A percentile compares a stretch with the other conserved stretches of the same genome.
These are phyloP conservation scores for Seriola dumerili DNA, from an alignment of 2,113 vertebrate species.

Conservation along the genomic window DNA sequence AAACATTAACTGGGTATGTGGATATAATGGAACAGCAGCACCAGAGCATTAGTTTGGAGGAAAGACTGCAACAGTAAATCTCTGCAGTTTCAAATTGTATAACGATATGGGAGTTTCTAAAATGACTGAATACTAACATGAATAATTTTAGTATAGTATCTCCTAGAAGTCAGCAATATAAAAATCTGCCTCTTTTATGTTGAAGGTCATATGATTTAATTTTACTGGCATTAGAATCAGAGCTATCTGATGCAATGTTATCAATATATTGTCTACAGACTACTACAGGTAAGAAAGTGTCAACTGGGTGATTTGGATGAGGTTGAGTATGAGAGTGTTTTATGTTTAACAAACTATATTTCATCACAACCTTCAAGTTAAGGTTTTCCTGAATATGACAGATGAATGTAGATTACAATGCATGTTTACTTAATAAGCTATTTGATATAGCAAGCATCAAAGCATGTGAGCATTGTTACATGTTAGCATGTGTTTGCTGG, in stretches of 20 bases:
- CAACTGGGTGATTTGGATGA: neutral
- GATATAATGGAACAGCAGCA: neutral
- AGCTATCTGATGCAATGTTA: neutral
- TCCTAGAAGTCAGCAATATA: neutral
- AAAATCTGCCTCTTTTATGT: neutral
- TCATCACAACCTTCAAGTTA: neutral
- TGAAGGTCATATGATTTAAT: neutral
- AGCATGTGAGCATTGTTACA: neutral
- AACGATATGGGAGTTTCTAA: neutral
- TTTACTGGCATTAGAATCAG: too few relatives aligned
- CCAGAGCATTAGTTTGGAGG: neutral
- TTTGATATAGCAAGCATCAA: neutral
- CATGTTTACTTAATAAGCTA: neutral
- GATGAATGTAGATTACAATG: neutral
- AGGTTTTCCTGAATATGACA: neutral
- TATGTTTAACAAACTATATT: neutral
- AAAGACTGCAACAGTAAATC: neutral
- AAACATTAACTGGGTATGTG: neutral
- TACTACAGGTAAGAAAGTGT: neutral
- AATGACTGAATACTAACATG: neutral
- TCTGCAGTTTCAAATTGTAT: neutral
- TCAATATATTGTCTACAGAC: too few relatives aligned
- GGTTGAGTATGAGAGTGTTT: neutral
- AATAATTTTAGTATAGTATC: neutral
- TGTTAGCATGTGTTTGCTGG: neutral